These are phyloP conservation scores for Vulpes lagopus DNA, from an alignment of 2,113 vertebrate genomes.

Conservation along the genomic window DNA sequence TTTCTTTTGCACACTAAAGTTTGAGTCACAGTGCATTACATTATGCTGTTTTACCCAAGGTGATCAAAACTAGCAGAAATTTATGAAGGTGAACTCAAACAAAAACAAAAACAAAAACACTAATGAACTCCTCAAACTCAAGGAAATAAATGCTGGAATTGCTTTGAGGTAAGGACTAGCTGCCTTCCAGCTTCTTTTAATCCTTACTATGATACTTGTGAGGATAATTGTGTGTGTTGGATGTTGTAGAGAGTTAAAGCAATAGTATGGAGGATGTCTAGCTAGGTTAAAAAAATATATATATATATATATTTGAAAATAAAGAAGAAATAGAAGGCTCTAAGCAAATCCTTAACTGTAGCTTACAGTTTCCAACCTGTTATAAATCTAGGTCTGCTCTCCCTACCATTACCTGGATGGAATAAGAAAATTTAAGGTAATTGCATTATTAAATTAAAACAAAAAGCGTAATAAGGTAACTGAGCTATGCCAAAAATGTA, in stretches of 20 bases:
- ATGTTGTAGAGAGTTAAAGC: not conserved
- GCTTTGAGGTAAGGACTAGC: not conserved
- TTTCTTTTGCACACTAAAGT: not conserved
- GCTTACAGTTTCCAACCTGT: not conserved
- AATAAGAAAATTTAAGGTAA: conserved; percentile 59
- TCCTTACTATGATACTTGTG: not conserved
- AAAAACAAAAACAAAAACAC: not conserved
- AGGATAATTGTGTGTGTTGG: not conserved
- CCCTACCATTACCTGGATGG: not conserved
- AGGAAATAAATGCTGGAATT: not conserved
- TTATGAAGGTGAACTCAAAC: not conserved
- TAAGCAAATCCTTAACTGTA: not conserved
- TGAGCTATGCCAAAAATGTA: conserved; percentile 58
- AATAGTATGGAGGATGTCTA: not conserved
- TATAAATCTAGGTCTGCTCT: not conserved
- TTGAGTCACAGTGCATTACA: not conserved
- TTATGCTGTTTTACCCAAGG: not conserved
- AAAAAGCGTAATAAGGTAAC: conserved; percentile 66
- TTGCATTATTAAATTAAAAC: conserved; percentile 68
- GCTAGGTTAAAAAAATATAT: not conserved
- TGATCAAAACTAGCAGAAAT: not conserved
- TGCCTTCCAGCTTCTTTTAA: not conserved
- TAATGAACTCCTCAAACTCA: not conserved
- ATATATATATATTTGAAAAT: not conserved
- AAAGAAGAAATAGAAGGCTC: not conserved